Evolutionary conservation across 2,888 invertebrate genomes (phyloP), one percentile per base, ranked within the genome.

Genomic region (Callinectes sapidus): DNA sequence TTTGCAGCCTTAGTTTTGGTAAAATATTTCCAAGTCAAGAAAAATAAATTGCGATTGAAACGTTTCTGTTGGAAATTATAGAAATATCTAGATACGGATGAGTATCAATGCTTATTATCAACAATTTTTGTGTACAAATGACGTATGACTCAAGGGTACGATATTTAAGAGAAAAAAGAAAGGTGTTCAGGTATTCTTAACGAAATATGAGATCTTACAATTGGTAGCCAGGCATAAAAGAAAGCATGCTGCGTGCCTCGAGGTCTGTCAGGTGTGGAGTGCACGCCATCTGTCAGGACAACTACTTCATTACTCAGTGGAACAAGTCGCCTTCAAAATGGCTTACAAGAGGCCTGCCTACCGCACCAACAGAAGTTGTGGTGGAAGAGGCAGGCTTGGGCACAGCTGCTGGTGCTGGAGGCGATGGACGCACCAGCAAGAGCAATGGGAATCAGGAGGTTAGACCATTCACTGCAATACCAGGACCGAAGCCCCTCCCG

Each of bases 401-500:
- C 35, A 28, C 16, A 14, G 6, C 32, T 6, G 35, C 10, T 10
- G 23, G 81, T 81, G 77, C 13, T 77, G 5, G 13, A 77, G 32
- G 32, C 32, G 32, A 10, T 77, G 81, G 35, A 32, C 16, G 35
- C 35, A 32, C 81, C 35, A 10, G 35, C 3, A n/a, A 32, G 10
- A 81, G 32, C 23, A 35, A 2, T 1, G 2, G 8, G 81, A 81
- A 35, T 81, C 32, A 81, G 35, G 81, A 81, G 35, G 32, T 35
- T 16, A 81, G 32, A 10, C 89, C 89, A n/a, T 93, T 71, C 89
- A 35, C 89, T 14, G 14, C 71, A 16, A 93, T 93, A 13, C 93
- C 93, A 16, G 93, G 93, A 23, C 93, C 93, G 13, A 61, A 77
- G 61, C 91, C 93, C n/a, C 87, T 89, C 23, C 91, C 91, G 55